Conservation (phyloP, 1,140 invertebrate genomes). For the Drosophila pseudoobscura region DNA sequence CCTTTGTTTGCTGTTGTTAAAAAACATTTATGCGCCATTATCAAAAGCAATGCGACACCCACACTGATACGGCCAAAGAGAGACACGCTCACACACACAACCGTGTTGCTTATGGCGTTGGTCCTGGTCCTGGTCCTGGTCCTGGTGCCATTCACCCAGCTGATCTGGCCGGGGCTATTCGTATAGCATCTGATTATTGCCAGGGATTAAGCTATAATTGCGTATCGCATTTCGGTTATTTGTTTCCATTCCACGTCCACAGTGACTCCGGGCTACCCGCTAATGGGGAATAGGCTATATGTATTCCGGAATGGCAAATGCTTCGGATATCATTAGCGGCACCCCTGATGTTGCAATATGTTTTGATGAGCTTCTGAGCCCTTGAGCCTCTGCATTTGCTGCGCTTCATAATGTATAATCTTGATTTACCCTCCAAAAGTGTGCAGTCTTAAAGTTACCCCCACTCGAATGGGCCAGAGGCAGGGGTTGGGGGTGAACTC, state of each 20-base stretch:
- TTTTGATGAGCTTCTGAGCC: constrained; percentile 53
- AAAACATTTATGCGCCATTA: constrained; percentile 79
- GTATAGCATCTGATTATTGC: constrained; percentile 72
- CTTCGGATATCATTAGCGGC: constrained; percentile 31
- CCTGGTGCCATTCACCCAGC: constrained; percentile 21
- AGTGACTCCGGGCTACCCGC: constrained; percentile 4
- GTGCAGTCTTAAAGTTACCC: constrained; percentile 18
- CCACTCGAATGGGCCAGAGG: neutral
- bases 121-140: neutral
- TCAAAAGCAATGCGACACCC: constrained; percentile 71
- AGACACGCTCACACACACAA: constrained; percentile 19
- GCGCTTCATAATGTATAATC: constrained; percentile 28
- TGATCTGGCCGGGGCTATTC: constrained; percentile 2
- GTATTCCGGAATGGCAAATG: constrained; percentile 18
- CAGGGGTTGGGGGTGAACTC: constrained; percentile 8
- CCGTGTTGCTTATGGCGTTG: constrained; percentile 41
- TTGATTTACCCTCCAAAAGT: constrained; percentile 11
- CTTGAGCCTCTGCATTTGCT: constrained; percentile 35
- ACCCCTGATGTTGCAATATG: constrained; percentile 39
- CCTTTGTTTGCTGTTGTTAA: constrained; percentile 77
- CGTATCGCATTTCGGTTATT: constrained; percentile 75
- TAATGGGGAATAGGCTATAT: neutral
- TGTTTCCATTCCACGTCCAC: constrained; percentile 64
- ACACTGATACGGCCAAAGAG: constrained; percentile 24
- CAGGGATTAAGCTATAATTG: constrained; percentile 77